phyloP scores from a whole-genome alignment of 2,113 vertebrate genomes.

The Cynopterus brachyotis region DNA sequence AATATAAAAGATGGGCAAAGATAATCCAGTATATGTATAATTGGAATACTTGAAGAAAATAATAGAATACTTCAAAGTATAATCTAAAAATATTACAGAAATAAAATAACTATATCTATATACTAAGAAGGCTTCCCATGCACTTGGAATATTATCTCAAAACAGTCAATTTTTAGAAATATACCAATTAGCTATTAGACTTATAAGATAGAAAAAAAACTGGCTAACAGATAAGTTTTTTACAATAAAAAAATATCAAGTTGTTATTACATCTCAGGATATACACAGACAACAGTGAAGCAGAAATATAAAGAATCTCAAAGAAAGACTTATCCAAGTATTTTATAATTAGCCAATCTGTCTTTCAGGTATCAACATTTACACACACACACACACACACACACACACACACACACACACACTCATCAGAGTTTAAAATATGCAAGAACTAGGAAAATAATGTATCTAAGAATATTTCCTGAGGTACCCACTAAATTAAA shows the following conservation, averaged over 20 bases:
- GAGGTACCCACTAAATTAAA: neutral
- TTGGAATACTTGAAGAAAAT: neutral
- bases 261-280: neutral
- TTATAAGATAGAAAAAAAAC: neutral
- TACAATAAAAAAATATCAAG: neutral
- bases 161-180: neutral
- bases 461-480: neutral
- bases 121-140: neutral
- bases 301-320: neutral
- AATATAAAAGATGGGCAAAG: slow-evolving; percentile 5
- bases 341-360: neutral
- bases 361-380: neutral
- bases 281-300: neutral
- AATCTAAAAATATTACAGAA: neutral
- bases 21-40: neutral
- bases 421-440: neutral
- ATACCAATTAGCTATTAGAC: neutral
- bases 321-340: neutral
- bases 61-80: neutral
- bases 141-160: neutral
- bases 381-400: neutral
- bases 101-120: neutral
- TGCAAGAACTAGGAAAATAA: neutral
- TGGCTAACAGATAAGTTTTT: neutral
- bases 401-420: neutral